Evolutionary conservation across 2,888 invertebrate genomes (phyloP).

Genomic region (Macrophya alboannulata): DNA sequence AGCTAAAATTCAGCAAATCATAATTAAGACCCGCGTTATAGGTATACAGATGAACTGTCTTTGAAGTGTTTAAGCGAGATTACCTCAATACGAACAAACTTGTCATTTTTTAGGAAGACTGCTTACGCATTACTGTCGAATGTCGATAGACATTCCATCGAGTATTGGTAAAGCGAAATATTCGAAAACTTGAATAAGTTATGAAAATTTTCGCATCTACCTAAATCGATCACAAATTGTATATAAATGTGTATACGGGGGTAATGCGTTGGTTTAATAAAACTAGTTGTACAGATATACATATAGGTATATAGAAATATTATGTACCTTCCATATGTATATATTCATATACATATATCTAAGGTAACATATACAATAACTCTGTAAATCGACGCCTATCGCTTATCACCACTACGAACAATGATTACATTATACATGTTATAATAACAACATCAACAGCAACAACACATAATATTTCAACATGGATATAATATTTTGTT

Average conservation of each 20-base stretch:
- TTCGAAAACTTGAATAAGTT: background rate
- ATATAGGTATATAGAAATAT: background rate
- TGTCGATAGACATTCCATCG: background rate
- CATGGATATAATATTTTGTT: conserved; percentile 66
- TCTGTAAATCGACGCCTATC: conserved; percentile 45
- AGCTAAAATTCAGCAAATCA: background rate
- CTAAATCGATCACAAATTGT: conserved; percentile 1
- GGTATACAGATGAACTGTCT: background rate
- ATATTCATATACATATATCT: background rate
- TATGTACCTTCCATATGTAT: too few species aligned
- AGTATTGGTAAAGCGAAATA: background rate
- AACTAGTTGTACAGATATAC: conserved; percentile 30
- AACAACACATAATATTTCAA: conserved; percentile 79
- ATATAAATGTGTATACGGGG: conserved; percentile 34
- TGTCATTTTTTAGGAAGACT: conserved; percentile 36
- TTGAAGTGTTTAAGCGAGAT: conserved; percentile 1
- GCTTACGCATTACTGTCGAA: conserved; percentile 27
- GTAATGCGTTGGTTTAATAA: conserved; percentile 42
- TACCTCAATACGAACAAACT: conserved; percentile 24
- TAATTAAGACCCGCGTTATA: background rate
- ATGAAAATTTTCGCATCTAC: background rate
- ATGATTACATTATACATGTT: conserved; percentile 64
- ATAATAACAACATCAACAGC: conserved; percentile 79
- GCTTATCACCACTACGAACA: conserved; percentile 59
- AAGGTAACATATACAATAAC: conserved; percentile 18